phyloP scores from a whole-genome alignment of 2,797 vertebrate species.

The Avahi laniger region DNA sequence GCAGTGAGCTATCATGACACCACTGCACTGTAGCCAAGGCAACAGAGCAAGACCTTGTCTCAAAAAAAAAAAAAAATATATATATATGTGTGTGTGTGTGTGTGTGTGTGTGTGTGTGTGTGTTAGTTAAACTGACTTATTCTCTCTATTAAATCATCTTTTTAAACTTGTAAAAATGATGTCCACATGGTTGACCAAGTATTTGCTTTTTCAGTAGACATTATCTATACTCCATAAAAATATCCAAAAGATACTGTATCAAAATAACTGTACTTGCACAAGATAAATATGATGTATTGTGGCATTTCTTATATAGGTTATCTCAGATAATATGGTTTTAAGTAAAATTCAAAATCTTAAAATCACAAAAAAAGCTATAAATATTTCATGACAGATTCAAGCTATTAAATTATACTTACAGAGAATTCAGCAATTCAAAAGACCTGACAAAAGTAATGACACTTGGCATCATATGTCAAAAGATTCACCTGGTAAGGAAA shows the following conservation, averaged over 20 bases:
- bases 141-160: neutral
- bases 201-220: conserved; percentile 3
- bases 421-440: conserved; percentile 43
- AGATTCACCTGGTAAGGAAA: conserved; percentile 49
- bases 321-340: conserved; percentile 27
- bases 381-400: conserved; percentile 61
- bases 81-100: no score
- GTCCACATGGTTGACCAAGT: neutral
- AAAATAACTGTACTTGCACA: neutral
- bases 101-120: no score
- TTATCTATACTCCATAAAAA: neutral
- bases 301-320: neutral
- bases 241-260: neutral
- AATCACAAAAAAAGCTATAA: conserved; percentile 49
- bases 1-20: no score
- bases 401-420: conserved; percentile 51
- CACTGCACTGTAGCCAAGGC: no score
- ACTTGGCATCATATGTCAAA: conserved; percentile 54
- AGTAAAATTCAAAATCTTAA: conserved; percentile 57
- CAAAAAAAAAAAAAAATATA: no score
- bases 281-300: conserved; percentile 20
- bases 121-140: neutral
- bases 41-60: no score
- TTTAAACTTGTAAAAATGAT: conserved; percentile 12
- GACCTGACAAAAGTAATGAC: conserved; percentile 37